Evolutionary conservation across 2,888 invertebrate genomes (phyloP).

Genomic region (Drosophila algonquin): DNA sequence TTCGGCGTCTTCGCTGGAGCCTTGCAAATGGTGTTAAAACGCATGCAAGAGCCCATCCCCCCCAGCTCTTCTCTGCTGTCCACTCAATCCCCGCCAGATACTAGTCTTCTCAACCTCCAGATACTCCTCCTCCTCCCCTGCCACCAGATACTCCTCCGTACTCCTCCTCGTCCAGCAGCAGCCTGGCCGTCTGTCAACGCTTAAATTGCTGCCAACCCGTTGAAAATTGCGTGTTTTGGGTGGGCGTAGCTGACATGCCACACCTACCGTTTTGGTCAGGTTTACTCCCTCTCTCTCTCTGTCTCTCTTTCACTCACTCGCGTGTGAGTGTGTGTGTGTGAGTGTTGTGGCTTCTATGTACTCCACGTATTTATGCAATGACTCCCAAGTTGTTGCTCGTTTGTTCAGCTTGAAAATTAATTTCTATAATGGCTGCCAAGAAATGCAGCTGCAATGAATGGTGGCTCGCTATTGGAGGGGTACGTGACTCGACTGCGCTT

Average conservation of each 20-base stretch:
- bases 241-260: slow-evolving; percentile 78
- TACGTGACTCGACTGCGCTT: slow-evolving; percentile 75
- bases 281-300: slow-evolving; percentile 22
- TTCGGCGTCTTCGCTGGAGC: slow-evolving; percentile 59
- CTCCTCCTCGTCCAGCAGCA: slow-evolving; percentile 54
- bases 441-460: slow-evolving; percentile 69
- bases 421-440: slow-evolving; percentile 78
- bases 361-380: slow-evolving; percentile 72
- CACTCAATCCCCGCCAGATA: background rate
- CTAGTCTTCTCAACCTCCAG: slow-evolving; percentile 6
- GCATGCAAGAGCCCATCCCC: slow-evolving; percentile 60
- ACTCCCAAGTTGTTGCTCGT: slow-evolving; percentile 79
- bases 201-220: slow-evolving; percentile 71
- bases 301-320: slow-evolving; percentile 14
- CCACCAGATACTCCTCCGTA: background rate
- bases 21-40: slow-evolving; percentile 77
- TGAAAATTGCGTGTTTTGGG: slow-evolving; percentile 76
- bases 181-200: slow-evolving; percentile 77
- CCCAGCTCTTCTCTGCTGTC: background rate
- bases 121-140: slow-evolving; percentile 2
- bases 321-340: slow-evolving; percentile 38
- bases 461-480: slow-evolving; percentile 9
- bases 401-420: slow-evolving; percentile 79
- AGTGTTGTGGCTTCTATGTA: slow-evolving; percentile 46
- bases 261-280: slow-evolving; percentile 58